phyloP scores from a whole-genome alignment of 2,888 invertebrate species.

The Melinopterus prodromus region DNA sequence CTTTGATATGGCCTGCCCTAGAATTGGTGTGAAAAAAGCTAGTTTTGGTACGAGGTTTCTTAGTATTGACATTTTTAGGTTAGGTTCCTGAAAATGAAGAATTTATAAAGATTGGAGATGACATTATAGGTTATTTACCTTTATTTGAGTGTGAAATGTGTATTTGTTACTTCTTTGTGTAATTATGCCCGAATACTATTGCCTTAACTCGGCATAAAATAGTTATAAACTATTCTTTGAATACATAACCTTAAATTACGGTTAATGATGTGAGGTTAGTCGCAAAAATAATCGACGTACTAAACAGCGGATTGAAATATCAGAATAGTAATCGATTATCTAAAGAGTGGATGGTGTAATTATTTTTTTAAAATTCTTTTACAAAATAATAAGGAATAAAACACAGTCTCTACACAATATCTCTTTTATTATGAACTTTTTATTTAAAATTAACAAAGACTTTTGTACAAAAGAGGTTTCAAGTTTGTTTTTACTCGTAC shows the following conservation, averaged over 20 bases:
- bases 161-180: background rate
- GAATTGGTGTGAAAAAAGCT: background rate
- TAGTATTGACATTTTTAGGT: background rate
- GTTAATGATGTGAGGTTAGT: too few species aligned
- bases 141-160: background rate
- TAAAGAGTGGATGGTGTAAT: too few species aligned
- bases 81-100: background rate
- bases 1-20: background rate
- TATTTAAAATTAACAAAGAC: conserved; percentile 4
- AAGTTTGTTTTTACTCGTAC: background rate
- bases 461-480: background rate
- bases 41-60: background rate
- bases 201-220: background rate
- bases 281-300: too few species aligned
- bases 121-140: background rate
- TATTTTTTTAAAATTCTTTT: background rate
- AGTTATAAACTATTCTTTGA: background rate
- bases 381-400: background rate
- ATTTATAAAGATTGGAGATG: background rate
- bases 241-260: too few species aligned
- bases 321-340: too few species aligned
- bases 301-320: too few species aligned
- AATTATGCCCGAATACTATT: background rate
- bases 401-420: background rate
- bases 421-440: background rate